Evolutionary conservation across 2,113 vertebrate genomes (phyloP).

Genomic region (Sorex fumeus): DNA sequence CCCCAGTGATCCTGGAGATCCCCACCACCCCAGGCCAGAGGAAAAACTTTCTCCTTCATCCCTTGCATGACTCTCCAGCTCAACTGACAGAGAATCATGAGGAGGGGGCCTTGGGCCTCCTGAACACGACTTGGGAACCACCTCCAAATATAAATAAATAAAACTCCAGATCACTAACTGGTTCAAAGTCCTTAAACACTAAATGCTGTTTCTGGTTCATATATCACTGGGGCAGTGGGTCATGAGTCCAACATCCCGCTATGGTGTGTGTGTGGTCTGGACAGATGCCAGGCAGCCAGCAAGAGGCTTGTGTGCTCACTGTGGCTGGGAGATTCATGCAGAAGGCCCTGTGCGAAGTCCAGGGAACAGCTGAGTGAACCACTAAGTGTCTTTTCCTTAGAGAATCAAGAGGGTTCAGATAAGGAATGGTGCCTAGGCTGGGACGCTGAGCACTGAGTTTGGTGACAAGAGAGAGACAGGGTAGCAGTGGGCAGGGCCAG

Average conservation of each 20-base stretch:
- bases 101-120: too few species aligned
- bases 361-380: not conserved
- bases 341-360: not conserved
- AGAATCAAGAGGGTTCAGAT: not conserved
- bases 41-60: too few species aligned
- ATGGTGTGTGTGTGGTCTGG: not conserved
- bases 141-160: too few species aligned
- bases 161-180: not conserved
- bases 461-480: not conserved
- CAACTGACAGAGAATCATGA: too few species aligned
- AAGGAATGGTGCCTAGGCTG: not conserved
- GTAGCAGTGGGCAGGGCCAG: too few species aligned
- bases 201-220: not conserved
- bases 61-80: too few species aligned
- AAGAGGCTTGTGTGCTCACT: not conserved
- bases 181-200: not conserved
- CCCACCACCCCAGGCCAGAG: too few species aligned
- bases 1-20: too few species aligned
- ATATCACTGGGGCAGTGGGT: not conserved
- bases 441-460: not conserved
- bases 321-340: not conserved
- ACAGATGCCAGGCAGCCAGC: not conserved
- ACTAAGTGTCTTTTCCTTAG: not conserved
- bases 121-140: too few species aligned
- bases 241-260: not conserved